Evolutionary conservation across 2,113 vertebrate genomes (phyloP).

Genomic region (Callopanchax toddi): DNA sequence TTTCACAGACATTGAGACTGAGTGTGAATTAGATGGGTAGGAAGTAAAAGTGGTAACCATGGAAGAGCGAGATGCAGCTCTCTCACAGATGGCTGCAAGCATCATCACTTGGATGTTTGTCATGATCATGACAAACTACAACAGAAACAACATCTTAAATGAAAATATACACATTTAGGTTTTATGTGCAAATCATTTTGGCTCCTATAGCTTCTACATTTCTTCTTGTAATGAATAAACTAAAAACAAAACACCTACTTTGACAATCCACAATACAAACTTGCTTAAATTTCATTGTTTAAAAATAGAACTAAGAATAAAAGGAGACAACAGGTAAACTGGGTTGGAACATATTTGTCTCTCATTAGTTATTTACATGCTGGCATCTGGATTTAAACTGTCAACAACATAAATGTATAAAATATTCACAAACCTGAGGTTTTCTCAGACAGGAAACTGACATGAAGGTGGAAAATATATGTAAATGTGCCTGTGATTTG

Average conservation of each 20-base stretch:
- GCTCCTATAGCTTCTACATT: no score
- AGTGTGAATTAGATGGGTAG: background rate
- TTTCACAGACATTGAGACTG: slow-evolving; percentile 1
- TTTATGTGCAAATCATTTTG: slow-evolving; percentile 1
- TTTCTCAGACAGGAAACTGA: slow-evolving; percentile 1
- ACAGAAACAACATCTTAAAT: no score
- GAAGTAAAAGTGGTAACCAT: slow-evolving; percentile 30
- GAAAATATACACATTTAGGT: background rate
- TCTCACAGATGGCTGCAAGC: slow-evolving; percentile 43
- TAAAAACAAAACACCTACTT: no score
- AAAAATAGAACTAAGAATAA: background rate
- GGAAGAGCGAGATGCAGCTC: slow-evolving; percentile 14
- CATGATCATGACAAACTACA: slow-evolving; percentile 10
- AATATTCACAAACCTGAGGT: slow-evolving; percentile 1
- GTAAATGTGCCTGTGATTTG: no score
- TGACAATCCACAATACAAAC: no score
- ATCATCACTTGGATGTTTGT: slow-evolving; percentile 21
- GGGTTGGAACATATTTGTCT: background rate
- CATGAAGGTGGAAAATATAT: background rate
- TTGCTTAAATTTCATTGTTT: background rate
- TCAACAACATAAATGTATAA: background rate
- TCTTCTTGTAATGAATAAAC: background rate
- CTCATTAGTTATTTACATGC: slow-evolving; percentile 4
- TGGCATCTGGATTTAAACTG: slow-evolving; percentile 1
- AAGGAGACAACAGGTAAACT: background rate